phyloP scores from a whole-genome alignment of 2,113 vertebrate genomes.

The Hoplias malabaricus region DNA sequence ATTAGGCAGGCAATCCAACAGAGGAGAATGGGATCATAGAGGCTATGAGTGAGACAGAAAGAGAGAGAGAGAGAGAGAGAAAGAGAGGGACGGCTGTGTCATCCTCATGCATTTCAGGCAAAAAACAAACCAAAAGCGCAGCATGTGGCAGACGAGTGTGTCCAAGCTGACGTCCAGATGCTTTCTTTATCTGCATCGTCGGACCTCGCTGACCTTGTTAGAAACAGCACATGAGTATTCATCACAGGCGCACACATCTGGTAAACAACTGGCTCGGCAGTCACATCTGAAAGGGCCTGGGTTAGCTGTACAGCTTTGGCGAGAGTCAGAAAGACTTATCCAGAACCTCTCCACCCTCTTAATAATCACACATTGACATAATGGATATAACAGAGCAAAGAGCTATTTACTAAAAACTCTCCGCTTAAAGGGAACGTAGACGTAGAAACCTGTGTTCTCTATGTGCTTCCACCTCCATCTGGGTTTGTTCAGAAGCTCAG shows the following conservation, averaged over 20 bases:
- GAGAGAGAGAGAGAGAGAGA: constrained; percentile 51
- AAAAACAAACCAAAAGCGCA: constrained; percentile 72
- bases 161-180: constrained; percentile 68
- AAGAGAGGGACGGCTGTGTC: constrained; percentile 60
- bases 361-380: neutral
- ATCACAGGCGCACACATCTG: constrained; percentile 66
- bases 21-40: constrained; percentile 76
- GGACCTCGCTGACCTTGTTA: constrained; percentile 74
- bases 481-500: no score
- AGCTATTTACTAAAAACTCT: no score
- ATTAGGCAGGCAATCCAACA: constrained; percentile 78
- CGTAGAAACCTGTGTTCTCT: no score
- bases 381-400: neutral
- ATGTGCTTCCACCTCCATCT: no score
- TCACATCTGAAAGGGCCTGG: constrained; percentile 37
- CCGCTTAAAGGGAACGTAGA: no score
- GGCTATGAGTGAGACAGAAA: constrained; percentile 67
- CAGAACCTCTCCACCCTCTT: no score
- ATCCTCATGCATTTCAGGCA: constrained; percentile 71
- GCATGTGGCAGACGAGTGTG: constrained; percentile 72
- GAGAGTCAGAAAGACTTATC: neutral
- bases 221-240: constrained; percentile 71
- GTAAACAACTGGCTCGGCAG: constrained; percentile 61
- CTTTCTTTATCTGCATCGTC: constrained; percentile 66
- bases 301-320: constrained; percentile 23